Percentiles rank a stretch among this genome's conserved stretches.
These are phyloP conservation scores for Oscheius onirici DNA, from an alignment of 2,888 invertebrate species.

Conservation along the genomic window DNA sequence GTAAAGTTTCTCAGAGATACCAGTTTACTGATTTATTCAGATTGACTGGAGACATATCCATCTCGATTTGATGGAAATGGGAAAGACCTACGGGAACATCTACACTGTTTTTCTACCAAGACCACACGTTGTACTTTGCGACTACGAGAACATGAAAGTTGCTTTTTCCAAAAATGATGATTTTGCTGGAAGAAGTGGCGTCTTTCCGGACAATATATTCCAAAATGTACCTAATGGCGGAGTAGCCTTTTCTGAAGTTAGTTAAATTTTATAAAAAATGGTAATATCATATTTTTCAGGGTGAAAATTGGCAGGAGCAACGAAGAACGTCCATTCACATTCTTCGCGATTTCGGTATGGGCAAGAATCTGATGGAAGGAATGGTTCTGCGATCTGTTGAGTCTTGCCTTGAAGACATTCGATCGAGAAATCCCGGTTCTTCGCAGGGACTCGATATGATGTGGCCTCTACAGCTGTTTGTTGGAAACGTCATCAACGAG, in stretches of 20 bases:
- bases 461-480: slow-evolving; percentile 46
- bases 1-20: background rate
- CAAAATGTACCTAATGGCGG: slow-evolving; percentile 33
- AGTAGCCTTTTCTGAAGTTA: slow-evolving; percentile 16
- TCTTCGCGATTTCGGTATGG: slow-evolving; percentile 53
- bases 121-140: slow-evolving; percentile 45
- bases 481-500: slow-evolving; percentile 57
- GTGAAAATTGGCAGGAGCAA: slow-evolving; percentile 50
- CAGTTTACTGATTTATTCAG: slow-evolving; percentile 14
- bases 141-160: slow-evolving; percentile 49
- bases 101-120: slow-evolving; percentile 54
- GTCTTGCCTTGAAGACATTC: slow-evolving; percentile 34
- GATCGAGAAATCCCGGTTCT: background rate
- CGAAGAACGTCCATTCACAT: slow-evolving; percentile 47
- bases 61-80: slow-evolving; percentile 32
- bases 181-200: slow-evolving; percentile 35
- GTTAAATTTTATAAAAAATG: background rate
- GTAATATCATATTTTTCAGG: slow-evolving; percentile 29
- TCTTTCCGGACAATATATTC: slow-evolving; percentile 35
- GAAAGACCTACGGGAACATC: slow-evolving; percentile 55
- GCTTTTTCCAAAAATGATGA: slow-evolving; percentile 44
- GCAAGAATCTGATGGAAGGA: slow-evolving; percentile 51
- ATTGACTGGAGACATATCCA: slow-evolving; percentile 36
- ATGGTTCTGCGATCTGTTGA: slow-evolving; percentile 38
- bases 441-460: slow-evolving; percentile 34